Evolutionary conservation across 2,113 vertebrate species (phyloP), one percentile per base, ranked within the genome.

Genomic region (Trinectes maculatus): DNA sequence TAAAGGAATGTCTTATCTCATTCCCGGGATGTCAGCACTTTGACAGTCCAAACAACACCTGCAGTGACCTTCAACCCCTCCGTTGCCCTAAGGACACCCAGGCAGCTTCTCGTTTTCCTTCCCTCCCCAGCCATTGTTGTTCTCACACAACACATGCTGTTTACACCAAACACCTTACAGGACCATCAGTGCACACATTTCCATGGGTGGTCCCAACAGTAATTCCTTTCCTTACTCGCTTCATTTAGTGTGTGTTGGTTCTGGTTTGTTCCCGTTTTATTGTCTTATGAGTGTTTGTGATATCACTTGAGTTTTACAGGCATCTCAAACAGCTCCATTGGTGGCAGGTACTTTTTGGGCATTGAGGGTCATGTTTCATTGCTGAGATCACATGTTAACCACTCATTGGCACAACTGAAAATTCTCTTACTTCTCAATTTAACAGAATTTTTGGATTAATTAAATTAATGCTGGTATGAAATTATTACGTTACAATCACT

Each of bases 1-100:
- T n/a, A n/a, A n/a, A n/a, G n/a, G n/a, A n/a, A n/a, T n/a, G n/a
- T n/a, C n/a, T n/a, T n/a, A n/a, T n/a, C n/a, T n/a, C 28, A 19
- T 28, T 29, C 6, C n/a, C 8, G 29, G 39, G 44, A 19, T 18
- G 34, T 58, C 15, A 70, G 28, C 31, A 16, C 28, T 52, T 39
- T 47, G 49, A 52, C 60, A 48, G 33, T 31, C 63, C 36, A 21
- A 76, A 10, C 74, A 44, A 54, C 80, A 83, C 84, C 74, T 85
- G 69, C 26, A 6, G 42, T 29, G 57, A 77, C 75, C 80, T 80
- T 24, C 75, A 52, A 76, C 57, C 64, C 22, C 31, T n/a, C 5
- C 12, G 33, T 37, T 33, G 40, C 28, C 54, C 28, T 6, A 22
- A 19, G 75, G 63, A 87, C 83, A 82, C 81, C 83, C 83, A 80